phyloP scores from a whole-genome alignment of 2,113 vertebrate species.

The Amazona guildingii region DNA sequence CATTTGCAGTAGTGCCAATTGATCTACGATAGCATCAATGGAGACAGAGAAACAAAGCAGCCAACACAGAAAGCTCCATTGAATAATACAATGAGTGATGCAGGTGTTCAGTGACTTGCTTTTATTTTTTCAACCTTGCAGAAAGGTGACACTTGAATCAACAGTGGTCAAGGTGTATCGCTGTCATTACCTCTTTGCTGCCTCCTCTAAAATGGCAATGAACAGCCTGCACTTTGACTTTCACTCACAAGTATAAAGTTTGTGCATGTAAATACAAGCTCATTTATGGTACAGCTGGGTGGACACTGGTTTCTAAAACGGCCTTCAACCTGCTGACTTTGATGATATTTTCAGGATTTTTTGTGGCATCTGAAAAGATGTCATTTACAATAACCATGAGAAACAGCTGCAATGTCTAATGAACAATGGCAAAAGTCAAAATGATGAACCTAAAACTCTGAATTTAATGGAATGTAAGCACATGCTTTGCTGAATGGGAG shows the following conservation, averaged over 20 bases:
- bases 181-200: background rate
- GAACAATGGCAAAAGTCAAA: background rate
- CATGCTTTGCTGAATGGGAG: background rate
- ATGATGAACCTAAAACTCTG: background rate
- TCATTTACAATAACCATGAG: background rate
- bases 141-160: slow-evolving; percentile 38
- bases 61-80: slow-evolving; percentile 46
- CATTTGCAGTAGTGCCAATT: slow-evolving; percentile 66
- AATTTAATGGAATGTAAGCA: background rate
- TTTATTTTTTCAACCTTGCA: slow-evolving; percentile 1
- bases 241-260: background rate
- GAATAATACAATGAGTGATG: slow-evolving; percentile 30
- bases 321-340: background rate
- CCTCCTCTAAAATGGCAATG: background rate
- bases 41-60: slow-evolving; percentile 39
- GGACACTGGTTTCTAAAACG: background rate
- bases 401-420: background rate
- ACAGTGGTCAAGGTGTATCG: background rate
- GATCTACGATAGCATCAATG: slow-evolving; percentile 52
- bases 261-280: background rate
- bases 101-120: slow-evolving; percentile 47
- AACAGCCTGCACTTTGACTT: background rate
- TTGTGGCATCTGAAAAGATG: background rate
- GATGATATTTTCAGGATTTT: background rate
- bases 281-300: background rate